These are phyloP conservation scores for Atta texana DNA, from an alignment of 1,140 invertebrate species.

Conservation along the genomic window DNA sequence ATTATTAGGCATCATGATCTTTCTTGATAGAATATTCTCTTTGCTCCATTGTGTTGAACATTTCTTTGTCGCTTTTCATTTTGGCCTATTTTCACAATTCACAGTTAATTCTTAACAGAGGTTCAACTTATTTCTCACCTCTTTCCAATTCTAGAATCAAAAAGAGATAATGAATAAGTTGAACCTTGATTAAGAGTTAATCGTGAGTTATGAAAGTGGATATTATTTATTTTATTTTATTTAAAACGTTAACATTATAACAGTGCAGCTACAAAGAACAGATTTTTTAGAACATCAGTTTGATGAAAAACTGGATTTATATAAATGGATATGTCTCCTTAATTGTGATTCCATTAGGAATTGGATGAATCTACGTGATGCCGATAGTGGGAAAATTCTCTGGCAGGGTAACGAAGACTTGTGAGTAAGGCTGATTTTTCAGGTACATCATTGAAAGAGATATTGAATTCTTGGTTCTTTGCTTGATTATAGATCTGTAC, in stretches of 20 bases:
- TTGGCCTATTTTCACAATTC: too few relatives aligned
- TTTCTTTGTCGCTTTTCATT: too few relatives aligned
- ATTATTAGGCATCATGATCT: too few relatives aligned
- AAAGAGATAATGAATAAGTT: too few relatives aligned
- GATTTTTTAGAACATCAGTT: neutral
- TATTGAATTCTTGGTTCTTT: neutral
- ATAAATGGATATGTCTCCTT: conserved; percentile 53
- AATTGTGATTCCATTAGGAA: conserved; percentile 89
- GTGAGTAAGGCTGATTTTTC: conserved; percentile 87
- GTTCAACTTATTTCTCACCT: too few relatives aligned
- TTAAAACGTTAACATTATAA: neutral
- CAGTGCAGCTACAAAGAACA: too few relatives aligned
- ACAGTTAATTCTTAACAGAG: too few relatives aligned
- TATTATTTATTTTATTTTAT: neutral
- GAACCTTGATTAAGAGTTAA: too few relatives aligned
- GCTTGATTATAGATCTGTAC: conserved; percentile 88
- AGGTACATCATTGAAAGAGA: neutral
- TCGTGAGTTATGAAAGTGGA: too few relatives aligned
- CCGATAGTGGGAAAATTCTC: conserved; percentile 97
- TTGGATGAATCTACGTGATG: conserved; percentile 99
- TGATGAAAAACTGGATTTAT: neutral
- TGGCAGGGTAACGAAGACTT: conserved; percentile 99
- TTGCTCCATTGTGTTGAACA: too few relatives aligned
- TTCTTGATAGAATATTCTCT: too few relatives aligned
- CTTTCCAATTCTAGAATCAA: too few relatives aligned